Evolutionary conservation across 1,140 invertebrate genomes (phyloP).

Genomic region (Tigriopus japonicus): DNA sequence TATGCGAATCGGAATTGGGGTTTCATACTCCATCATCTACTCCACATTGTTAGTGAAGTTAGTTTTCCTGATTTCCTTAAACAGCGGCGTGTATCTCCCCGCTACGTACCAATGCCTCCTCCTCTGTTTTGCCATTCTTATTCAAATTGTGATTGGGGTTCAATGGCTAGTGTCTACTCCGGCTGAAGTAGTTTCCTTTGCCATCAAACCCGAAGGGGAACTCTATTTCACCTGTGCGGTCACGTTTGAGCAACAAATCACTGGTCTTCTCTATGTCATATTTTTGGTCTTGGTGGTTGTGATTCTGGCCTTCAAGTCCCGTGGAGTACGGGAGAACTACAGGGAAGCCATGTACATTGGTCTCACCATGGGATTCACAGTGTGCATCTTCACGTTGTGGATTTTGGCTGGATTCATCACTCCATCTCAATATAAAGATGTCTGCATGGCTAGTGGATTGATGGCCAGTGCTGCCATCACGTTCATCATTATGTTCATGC

Average conservation of each 20-base stretch:
- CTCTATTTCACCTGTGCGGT: not conserved
- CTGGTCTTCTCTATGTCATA: conserved; percentile 52
- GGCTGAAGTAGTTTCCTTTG: not conserved
- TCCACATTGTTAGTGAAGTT: conserved; percentile 79
- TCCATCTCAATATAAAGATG: conserved; percentile 17
- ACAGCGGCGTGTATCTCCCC: conserved; percentile 76
- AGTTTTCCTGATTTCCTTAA: conserved; percentile 73
- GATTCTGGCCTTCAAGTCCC: conserved; percentile 48
- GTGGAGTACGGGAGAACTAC: conserved; percentile 74
- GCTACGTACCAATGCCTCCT: conserved; percentile 71
- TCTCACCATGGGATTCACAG: conserved; percentile 23
- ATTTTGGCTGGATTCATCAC: conserved; percentile 22
- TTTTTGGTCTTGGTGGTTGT: conserved; percentile 64
- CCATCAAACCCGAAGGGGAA: no score
- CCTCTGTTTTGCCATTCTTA: conserved; percentile 56
- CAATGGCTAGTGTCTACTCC: conserved; percentile 13
- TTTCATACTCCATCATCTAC: conserved; percentile 72
- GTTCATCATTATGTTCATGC: conserved; percentile 29
- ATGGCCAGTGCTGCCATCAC: conserved; percentile 26
- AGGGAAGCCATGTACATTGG: conserved; percentile 40
- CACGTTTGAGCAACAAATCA: not conserved
- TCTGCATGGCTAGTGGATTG: conserved; percentile 22
- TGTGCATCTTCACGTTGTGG: conserved; percentile 30
- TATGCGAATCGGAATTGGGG: conserved; percentile 56
- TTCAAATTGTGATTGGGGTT: conserved; percentile 35